A percentile compares a stretch with the other conserved stretches of the same genome.
Evolutionary conservation across 1,140 invertebrate species (phyloP).

Genomic region (Papilio helenus): DNA sequence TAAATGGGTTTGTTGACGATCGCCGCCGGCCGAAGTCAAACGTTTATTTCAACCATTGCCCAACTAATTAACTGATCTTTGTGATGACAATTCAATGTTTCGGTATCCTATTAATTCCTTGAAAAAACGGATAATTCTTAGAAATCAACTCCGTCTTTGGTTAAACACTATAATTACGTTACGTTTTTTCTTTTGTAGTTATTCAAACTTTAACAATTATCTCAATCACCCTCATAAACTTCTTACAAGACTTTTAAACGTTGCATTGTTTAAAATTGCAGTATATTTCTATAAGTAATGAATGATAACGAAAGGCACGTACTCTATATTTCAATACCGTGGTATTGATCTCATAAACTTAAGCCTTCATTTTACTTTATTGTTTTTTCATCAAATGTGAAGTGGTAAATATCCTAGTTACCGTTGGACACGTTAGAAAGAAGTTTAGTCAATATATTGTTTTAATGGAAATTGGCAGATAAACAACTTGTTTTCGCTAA

Average conservation of each 20-base stretch:
- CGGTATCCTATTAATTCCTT: background rate
- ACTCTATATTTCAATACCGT: background rate
- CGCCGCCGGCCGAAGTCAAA: slow-evolving; percentile 41
- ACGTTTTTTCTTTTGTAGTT: too few species aligned
- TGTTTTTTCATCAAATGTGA: background rate
- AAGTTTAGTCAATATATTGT: too few species aligned
- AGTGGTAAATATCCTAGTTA: background rate
- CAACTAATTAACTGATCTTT: slow-evolving; percentile 49
- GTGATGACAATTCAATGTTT: background rate
- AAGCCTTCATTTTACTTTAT: background rate
- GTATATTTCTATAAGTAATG: background rate
- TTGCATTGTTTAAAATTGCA: too few species aligned
- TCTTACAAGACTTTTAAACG: too few species aligned
- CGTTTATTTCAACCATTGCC: slow-evolving; percentile 48
- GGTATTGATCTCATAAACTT: background rate
- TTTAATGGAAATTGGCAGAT: too few species aligned
- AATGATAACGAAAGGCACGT: background rate
- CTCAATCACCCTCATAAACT: too few species aligned
- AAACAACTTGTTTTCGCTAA: too few species aligned
- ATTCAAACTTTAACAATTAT: too few species aligned
- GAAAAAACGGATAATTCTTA: background rate
- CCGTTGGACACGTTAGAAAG: background rate
- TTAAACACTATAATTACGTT: too few species aligned
- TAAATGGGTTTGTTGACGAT: slow-evolving; percentile 39
- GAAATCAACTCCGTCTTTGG: background rate